Base-by-base conservation (phyloP, 2,113 vertebrate species). In the Gracilinanus agilis region DNA sequence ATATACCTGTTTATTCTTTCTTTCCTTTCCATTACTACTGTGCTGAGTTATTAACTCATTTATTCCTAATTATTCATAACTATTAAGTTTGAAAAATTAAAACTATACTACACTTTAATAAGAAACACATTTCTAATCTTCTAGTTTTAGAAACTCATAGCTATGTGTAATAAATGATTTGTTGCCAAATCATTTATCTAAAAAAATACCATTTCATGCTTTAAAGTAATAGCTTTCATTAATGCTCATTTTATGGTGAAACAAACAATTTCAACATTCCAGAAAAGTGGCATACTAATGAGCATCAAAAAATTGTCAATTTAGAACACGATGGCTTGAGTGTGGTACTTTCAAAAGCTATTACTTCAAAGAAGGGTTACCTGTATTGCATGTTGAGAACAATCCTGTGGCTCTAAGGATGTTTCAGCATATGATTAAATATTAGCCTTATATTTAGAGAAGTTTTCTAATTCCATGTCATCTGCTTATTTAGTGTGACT, bases 221-320 rank as follows among this genome's bases (percentile, higher is more conserved):
- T 90, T 96, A 90, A 96, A 96, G 88, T 90, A 95, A 93, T 27
- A 92, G 54, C 54, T 95, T 92, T 97, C 90, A 95, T 97, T 96
- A 97, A 9, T 53, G 44, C 91, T 58, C 49, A 96, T 61, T 94
- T 96, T 91, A 94, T 92, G 40, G 9, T 94, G 55, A 27, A 90
- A 88, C 27, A 94, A 12, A 89, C 10, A 93, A 54, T 96, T 96
- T 95, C 90, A 95, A 83, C 95, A 93, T 93, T 94, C 44, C 88
- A 90, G 25, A 56, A 89, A 96, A 93, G 94, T 89, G 58, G 89
- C n/a, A 94, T 44, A 24, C 55, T 91, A 92, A 95, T 55, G 90
- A 94, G 96, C 90, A 54, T 95, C 92, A 40, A 29, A 34, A 44
- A 93, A 34, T 91, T 94, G 91, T 34, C 91, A 91, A 40, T 95